Percentiles rank a stretch among this genome's conserved stretches.
These are phyloP conservation scores for Apamea anceps DNA, from an alignment of 2,888 invertebrate species.

Conservation along the genomic window DNA sequence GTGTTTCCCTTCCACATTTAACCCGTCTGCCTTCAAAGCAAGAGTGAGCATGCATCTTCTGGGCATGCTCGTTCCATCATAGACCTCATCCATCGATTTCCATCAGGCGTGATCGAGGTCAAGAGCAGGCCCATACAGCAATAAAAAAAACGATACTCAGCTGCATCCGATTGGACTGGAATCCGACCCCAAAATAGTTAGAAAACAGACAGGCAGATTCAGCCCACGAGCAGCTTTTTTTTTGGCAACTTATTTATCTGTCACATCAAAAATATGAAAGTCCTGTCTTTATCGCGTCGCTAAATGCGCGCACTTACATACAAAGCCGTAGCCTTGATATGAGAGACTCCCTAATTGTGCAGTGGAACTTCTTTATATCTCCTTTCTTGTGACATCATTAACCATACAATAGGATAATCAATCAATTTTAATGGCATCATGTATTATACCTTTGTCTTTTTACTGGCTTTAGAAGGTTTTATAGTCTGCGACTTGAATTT, in stretches of 20 bases:
- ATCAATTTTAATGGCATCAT: constrained; percentile 65
- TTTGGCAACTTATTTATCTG: no score
- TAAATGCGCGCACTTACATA: no score
- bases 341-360: neutral
- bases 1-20: no score
- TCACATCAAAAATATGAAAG: no score
- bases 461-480: constrained; percentile 56
- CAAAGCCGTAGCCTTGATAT: no score
- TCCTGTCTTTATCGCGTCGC: no score
- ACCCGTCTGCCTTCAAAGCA: no score
- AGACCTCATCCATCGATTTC: neutral
- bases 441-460: constrained; percentile 64
- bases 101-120: no score
- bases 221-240: no score
- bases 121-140: no score
- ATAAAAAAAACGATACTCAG: neutral
- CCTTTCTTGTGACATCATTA: constrained; percentile 41
- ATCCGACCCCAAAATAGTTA: neutral
- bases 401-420: constrained; percentile 62
- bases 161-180: neutral
- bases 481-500: constrained; percentile 42
- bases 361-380: constrained; percentile 1
- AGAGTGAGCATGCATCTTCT: no score
- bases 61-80: neutral
- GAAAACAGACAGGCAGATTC: neutral